These are phyloP conservation scores for Troides helena DNA, from an alignment of 2,888 invertebrate species.

Conservation along the genomic window DNA sequence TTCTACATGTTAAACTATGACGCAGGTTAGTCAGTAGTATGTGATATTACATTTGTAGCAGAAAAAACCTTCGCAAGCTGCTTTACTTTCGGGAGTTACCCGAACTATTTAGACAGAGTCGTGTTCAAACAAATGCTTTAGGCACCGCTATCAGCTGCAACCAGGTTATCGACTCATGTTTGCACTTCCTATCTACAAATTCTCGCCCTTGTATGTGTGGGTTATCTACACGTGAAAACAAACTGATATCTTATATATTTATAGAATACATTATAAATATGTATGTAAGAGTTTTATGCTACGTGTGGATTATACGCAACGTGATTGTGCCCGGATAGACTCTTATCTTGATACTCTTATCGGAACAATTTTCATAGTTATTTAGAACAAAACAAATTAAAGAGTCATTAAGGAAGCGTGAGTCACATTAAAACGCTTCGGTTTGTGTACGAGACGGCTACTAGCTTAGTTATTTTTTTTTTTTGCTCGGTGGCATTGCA, in stretches of 20 bases:
- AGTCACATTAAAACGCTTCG: constrained; percentile 36
- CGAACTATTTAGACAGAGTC: constrained; percentile 35
- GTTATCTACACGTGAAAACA: constrained; percentile 56
- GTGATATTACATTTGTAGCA: background rate
- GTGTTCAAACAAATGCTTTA: constrained; percentile 46
- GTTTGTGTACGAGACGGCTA: constrained; percentile 23
- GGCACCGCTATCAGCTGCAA: constrained; percentile 62
- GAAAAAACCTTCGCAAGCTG: background rate
- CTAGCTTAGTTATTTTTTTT: constrained; percentile 31
- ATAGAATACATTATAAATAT: constrained; percentile 42
- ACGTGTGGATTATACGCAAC: constrained; percentile 22
- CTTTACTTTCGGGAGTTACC: background rate
- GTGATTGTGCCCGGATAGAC: constrained; percentile 44
- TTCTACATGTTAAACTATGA: background rate
- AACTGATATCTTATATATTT: constrained; percentile 62
- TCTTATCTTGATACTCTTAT: constrained; percentile 34
- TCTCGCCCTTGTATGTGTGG: constrained; percentile 51
- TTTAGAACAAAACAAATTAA: constrained; percentile 43
- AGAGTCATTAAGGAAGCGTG: constrained; percentile 37
- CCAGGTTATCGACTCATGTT: constrained; percentile 76
- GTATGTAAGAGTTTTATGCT: constrained; percentile 11
- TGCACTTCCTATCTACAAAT: constrained; percentile 66
- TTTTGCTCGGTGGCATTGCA: constrained; percentile 43
- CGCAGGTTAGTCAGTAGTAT: background rate
- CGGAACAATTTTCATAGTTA: constrained; percentile 43